These are phyloP conservation scores for Lamprotornis superbus DNA, from an alignment of 2,113 vertebrate species.

Conservation along the genomic window DNA sequence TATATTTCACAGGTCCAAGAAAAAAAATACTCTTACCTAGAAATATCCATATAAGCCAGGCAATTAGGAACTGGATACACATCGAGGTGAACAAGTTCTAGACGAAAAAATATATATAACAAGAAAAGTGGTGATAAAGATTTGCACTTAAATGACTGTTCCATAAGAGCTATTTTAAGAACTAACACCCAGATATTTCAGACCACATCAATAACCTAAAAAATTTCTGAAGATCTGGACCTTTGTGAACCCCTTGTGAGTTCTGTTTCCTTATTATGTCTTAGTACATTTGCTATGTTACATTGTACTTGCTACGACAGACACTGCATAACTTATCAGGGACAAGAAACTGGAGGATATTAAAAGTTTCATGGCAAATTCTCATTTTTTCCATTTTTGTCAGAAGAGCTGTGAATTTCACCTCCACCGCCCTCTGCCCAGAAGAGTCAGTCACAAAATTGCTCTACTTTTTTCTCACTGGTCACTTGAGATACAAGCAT, in stretches of 20 bases:
- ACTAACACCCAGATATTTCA: not conserved
- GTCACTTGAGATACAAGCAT: not conserved
- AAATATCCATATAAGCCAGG: slow-evolving; percentile 92
- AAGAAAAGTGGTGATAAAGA: not conserved
- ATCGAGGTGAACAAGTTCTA: slow-evolving; percentile 89
- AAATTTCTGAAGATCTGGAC: not conserved
- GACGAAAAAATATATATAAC: not conserved
- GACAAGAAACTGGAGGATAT: not conserved
- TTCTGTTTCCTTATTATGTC: not conserved
- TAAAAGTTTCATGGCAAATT: not conserved
- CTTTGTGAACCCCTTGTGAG: not conserved
- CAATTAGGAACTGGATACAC: slow-evolving; percentile 89
- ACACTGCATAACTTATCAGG: not conserved
- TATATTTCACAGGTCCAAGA: not conserved
- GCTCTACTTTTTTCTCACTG: not conserved
- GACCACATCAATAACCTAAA: not conserved
- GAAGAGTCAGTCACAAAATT: not conserved
- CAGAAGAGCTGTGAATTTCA: not conserved
- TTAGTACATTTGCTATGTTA: not conserved
- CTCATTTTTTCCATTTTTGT: not conserved
- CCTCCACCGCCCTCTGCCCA: accelerated
- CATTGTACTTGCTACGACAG: not conserved
- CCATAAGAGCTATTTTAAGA: not conserved
- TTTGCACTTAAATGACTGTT: not conserved
- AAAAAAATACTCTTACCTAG: slow-evolving; percentile 80